phyloP scores from a whole-genome alignment of 2,113 vertebrate genomes.

The Strigops habroptila region DNA sequence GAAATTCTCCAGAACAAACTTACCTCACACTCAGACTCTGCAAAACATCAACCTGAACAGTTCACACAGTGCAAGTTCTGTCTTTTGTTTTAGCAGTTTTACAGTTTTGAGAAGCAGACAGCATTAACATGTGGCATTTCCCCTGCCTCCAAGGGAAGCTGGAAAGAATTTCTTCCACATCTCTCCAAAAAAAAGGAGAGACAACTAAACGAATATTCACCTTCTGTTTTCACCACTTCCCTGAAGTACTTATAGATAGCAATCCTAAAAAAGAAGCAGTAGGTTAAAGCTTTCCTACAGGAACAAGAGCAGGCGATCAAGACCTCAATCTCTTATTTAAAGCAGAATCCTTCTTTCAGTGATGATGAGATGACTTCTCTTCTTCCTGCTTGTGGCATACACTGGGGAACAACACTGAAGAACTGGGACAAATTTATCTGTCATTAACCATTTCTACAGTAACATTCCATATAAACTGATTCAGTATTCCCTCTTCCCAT shows the following conservation, averaged over 20 bases:
- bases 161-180: neutral
- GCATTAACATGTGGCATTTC: neutral
- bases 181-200: neutral
- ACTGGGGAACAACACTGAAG: neutral
- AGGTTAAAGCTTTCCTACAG: constrained; percentile 10
- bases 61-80: neutral
- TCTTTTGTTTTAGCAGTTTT: neutral
- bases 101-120: neutral
- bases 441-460: neutral
- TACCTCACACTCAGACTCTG: neutral
- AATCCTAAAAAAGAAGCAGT: constrained; percentile 8
- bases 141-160: neutral
- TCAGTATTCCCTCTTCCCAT: neutral
- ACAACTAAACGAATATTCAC: neutral
- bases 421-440: neutral
- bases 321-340: neutral
- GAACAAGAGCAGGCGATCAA: neutral
- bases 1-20: neutral
- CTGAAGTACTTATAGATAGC: constrained; percentile 6
- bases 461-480: neutral
- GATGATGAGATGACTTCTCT: neutral
- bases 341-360: neutral
- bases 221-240: constrained; percentile 9
- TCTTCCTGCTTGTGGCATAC: neutral
- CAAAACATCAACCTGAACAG: neutral